Conservation (phyloP, 2,113 vertebrate genomes). For the Hoplias malabaricus region DNA sequence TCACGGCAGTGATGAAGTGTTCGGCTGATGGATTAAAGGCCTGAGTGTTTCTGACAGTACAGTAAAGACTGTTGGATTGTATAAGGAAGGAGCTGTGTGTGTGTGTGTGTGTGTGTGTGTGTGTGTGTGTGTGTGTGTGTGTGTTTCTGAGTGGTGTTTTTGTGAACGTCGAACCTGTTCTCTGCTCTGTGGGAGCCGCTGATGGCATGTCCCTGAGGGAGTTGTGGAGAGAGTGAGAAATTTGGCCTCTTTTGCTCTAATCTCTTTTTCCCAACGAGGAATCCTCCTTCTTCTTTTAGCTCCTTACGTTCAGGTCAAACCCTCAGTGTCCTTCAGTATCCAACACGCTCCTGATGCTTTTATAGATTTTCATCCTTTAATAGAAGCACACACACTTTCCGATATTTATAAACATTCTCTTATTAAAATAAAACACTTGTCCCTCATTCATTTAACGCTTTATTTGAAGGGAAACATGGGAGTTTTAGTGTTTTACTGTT, state of each 20-base stretch:
- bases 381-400: no score
- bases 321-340: not conserved
- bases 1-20: not conserved
- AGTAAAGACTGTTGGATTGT: conserved; percentile 3
- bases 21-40: not conserved
- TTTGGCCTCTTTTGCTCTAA: not conserved
- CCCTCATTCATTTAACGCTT: no score
- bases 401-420: no score
- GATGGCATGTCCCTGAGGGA: not conserved
- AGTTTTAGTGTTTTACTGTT: no score
- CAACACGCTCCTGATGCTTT: not conserved
- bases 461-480: no score
- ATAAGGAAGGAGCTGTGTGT: no score
- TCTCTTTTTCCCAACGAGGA: not conserved
- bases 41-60: not conserved
- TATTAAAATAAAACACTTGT: no score
- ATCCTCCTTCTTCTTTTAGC: not conserved
- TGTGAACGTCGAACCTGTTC: conserved; percentile 6
- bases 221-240: not conserved
- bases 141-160: no score
- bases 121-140: no score
- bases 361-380: no score
- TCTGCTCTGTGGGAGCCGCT: not conserved
- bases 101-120: no score
- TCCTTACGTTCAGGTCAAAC: conserved; percentile 30